phyloP scores from a whole-genome alignment of 2,113 vertebrate species.

The Philantomba maxwellii region DNA sequence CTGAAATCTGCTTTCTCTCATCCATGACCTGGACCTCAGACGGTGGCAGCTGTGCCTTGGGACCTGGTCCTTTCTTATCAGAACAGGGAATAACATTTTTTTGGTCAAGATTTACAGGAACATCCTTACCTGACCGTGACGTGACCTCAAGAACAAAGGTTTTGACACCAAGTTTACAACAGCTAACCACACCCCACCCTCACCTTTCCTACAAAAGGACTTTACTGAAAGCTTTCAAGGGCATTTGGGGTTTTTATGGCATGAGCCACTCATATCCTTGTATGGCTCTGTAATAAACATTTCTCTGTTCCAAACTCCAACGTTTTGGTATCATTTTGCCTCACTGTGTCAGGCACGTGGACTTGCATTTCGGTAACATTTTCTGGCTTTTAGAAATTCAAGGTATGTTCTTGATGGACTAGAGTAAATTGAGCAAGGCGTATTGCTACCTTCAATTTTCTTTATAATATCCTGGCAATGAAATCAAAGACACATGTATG shows the following conservation, averaged over 20 bases:
- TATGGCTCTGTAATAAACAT: neutral
- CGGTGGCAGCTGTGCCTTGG: neutral
- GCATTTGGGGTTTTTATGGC: neutral
- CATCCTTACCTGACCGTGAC: neutral
- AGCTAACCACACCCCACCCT: neutral
- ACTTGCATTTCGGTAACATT: neutral
- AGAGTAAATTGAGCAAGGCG: neutral
- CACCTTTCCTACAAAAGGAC: neutral
- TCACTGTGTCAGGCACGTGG: neutral
- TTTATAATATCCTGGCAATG: neutral
- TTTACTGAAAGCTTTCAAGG: neutral
- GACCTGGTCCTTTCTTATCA: neutral
- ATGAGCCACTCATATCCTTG: neutral
- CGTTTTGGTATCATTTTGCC: neutral
- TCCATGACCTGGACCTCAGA: neutral
- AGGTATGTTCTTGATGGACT: neutral
- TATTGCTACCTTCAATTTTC: neutral
- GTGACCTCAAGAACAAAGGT: neutral
- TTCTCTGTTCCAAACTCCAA: neutral
- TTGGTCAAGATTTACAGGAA: neutral
- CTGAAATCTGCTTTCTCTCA: neutral
- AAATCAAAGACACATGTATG: neutral
- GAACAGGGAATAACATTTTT: neutral
- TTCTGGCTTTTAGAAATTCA: neutral
- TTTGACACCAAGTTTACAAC: neutral